Evolutionary conservation across 2,113 vertebrate species (phyloP).

Genomic region (Ammodytes dubius): DNA sequence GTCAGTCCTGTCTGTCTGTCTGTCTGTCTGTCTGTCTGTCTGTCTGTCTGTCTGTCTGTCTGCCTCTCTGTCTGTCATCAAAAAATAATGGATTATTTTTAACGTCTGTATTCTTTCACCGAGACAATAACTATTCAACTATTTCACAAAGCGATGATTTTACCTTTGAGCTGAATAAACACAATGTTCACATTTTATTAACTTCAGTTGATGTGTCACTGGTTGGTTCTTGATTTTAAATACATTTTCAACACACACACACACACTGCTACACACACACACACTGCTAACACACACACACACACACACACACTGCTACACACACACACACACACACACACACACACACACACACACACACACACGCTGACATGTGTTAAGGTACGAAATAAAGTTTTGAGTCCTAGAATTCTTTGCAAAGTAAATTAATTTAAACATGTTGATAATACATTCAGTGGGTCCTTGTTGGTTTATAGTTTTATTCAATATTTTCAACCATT

Average conservation of each 20-base stretch:
- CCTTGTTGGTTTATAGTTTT: too few relatives aligned
- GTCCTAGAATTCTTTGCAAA: too few relatives aligned
- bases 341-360: too few relatives aligned
- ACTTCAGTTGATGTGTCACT: background rate
- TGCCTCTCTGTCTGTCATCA: conserved; percentile 11
- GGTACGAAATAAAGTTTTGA: too few relatives aligned
- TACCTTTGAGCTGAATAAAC: conserved; percentile 67
- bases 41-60: background rate
- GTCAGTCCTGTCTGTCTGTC: conserved; percentile 6
- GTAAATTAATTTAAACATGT: too few relatives aligned
- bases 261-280: too few relatives aligned
- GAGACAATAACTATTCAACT: conserved; percentile 38
- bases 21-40: background rate
- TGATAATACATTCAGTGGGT: too few relatives aligned
- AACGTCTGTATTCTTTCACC: conserved; percentile 70
- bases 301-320: too few relatives aligned
- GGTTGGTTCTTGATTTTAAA: background rate
- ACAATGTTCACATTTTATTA: conserved; percentile 57
- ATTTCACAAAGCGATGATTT: conserved; percentile 55
- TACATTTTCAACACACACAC: background rate
- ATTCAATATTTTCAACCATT: too few relatives aligned
- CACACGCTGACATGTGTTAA: too few relatives aligned
- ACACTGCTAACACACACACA: too few relatives aligned
- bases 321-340: too few relatives aligned
- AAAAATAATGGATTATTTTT: conserved; percentile 45